Percentiles rank a stretch among this genome's conserved stretches.
phyloP scores from a whole-genome alignment of 1,140 invertebrate species.

The Drosophila parabipectinata region DNA sequence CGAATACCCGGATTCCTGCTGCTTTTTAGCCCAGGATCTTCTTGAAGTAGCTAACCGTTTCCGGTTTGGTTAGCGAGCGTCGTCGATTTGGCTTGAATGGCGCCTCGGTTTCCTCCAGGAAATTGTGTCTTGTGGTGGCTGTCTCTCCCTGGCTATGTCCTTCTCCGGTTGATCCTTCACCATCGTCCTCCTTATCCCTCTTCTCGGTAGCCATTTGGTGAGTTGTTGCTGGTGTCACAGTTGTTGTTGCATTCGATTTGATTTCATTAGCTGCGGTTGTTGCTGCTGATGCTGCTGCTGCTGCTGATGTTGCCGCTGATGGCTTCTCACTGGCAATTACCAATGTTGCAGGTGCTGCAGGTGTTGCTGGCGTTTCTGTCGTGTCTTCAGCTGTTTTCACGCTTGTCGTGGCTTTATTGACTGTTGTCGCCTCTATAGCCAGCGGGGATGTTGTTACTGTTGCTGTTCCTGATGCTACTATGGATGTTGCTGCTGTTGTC shows the following conservation, averaged over 20 bases:
- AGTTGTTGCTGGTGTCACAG: slow-evolving; percentile 20
- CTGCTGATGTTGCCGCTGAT: slow-evolving; percentile 25
- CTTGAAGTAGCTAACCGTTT: slow-evolving; percentile 83
- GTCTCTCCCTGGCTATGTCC: slow-evolving; percentile 11
- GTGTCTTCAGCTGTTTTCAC: slow-evolving; percentile 27
- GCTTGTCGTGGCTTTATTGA: slow-evolving; percentile 20
- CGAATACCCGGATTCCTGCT: neutral
- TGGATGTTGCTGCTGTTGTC: slow-evolving; percentile 18
- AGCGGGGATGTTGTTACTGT: slow-evolving; percentile 20
- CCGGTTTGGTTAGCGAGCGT: slow-evolving; percentile 82
- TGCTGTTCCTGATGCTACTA: slow-evolving; percentile 14
- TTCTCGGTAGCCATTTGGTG: slow-evolving; percentile 11
- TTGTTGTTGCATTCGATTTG: slow-evolving; percentile 40
- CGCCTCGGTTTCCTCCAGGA: slow-evolving; percentile 79
- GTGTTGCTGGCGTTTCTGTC: slow-evolving; percentile 19
- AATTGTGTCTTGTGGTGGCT: slow-evolving; percentile 70
- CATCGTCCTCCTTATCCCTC: neutral
- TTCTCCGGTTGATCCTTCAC: neutral
- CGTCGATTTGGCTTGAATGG: slow-evolving; percentile 83
- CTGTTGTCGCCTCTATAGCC: slow-evolving; percentile 5
- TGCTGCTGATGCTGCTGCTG: slow-evolving; percentile 26
- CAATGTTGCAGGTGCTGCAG: slow-evolving; percentile 22
- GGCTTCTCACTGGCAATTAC: slow-evolving; percentile 28
- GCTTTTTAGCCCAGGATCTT: slow-evolving; percentile 80
- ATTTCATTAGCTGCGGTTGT: slow-evolving; percentile 48